Percentiles rank a stretch among this genome's conserved stretches.
phyloP scores from a whole-genome alignment of 2,113 vertebrate genomes.

The Hippocampus zosterae region DNA sequence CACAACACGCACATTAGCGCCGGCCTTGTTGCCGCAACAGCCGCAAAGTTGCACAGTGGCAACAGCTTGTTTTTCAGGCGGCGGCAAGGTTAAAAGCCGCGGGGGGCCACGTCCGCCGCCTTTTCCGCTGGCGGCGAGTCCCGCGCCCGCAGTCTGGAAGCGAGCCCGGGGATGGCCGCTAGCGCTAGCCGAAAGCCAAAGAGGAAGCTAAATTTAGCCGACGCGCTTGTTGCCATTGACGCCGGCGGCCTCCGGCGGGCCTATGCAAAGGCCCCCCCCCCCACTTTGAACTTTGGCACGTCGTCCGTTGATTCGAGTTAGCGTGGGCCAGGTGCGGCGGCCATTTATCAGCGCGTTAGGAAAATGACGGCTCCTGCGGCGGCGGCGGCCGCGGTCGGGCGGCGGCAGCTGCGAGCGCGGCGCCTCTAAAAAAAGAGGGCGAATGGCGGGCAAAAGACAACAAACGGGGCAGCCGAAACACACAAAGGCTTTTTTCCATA shows the following conservation, averaged over 20 bases:
- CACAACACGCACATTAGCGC: conserved; percentile 83
- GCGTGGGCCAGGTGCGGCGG: conserved; percentile 46
- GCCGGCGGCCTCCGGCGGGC: conserved; percentile 34
- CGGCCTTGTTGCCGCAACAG: conserved; percentile 87
- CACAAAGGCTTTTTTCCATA: conserved; percentile 67
- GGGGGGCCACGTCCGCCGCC: neutral
- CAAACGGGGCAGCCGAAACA: conserved; percentile 37
- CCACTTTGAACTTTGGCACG: conserved; percentile 57
- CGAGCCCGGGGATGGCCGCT: neutral
- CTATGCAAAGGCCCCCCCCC: conserved; percentile 53
- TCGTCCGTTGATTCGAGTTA: conserved; percentile 45
- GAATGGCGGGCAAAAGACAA: conserved; percentile 23
- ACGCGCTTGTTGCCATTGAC: conserved; percentile 49
- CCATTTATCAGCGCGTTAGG: conserved; percentile 36
- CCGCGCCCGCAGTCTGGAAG: neutral
- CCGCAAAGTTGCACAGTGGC: conserved; percentile 77
- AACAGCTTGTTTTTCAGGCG: conserved; percentile 65
- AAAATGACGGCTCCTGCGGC: conserved; percentile 27
- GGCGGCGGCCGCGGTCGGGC: conserved; percentile 4
- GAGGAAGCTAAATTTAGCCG: conserved; percentile 27
- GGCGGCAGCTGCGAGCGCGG: conserved; percentile 18
- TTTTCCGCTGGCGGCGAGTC: too few species aligned
- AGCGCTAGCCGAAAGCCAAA: too few species aligned
- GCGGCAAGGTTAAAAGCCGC: conserved; percentile 71
- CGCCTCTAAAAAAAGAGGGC: neutral